Percentiles rank a stretch among this genome's conserved stretches.
Evolutionary conservation across 2,797 vertebrate genomes (phyloP).

Genomic region (Mus spretus): DNA sequence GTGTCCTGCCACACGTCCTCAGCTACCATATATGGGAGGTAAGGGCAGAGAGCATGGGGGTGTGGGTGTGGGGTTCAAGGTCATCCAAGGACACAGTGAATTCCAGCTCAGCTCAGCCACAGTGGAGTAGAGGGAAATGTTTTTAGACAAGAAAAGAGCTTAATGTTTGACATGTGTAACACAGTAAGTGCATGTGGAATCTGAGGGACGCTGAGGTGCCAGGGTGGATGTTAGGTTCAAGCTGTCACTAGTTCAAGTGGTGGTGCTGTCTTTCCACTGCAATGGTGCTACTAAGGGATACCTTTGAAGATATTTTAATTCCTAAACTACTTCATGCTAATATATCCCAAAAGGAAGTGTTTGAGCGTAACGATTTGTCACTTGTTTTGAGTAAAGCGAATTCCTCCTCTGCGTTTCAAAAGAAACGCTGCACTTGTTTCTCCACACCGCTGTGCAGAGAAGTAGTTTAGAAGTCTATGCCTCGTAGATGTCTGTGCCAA

Average conservation of each 20-base stretch:
- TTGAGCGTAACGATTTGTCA: slow-evolving; percentile 52
- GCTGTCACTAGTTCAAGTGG: background rate
- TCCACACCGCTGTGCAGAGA: slow-evolving; percentile 13
- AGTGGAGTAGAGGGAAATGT: background rate
- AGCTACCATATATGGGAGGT: too few relatives aligned
- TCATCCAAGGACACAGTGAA: too few relatives aligned
- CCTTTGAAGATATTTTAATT: slow-evolving; percentile 54
- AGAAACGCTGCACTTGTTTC: slow-evolving; percentile 29
- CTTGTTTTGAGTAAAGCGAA: slow-evolving; percentile 17
- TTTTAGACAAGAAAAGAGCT: background rate
- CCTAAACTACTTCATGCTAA: slow-evolving; percentile 14
- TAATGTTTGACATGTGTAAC: slow-evolving; percentile 38
- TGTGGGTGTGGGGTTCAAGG: background rate
- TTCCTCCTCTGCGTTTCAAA: slow-evolving; percentile 54
- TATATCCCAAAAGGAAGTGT: slow-evolving; percentile 32
- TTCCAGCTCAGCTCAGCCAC: background rate
- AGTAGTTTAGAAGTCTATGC: slow-evolving; percentile 45
- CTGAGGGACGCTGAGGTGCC: slow-evolving; percentile 43
- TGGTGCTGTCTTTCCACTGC: slow-evolving; percentile 38
- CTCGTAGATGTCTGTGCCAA: slow-evolving; percentile 22
- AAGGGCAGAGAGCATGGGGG: background rate
- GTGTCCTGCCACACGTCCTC: background rate
- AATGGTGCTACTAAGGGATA: background rate
- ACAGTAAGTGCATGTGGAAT: slow-evolving; percentile 22
- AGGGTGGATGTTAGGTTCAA: background rate